A percentile compares a stretch with the other conserved stretches of the same genome.
Evolutionary conservation across 2,113 vertebrate genomes (phyloP).

Genomic region (Cephalopholis sonnerati): DNA sequence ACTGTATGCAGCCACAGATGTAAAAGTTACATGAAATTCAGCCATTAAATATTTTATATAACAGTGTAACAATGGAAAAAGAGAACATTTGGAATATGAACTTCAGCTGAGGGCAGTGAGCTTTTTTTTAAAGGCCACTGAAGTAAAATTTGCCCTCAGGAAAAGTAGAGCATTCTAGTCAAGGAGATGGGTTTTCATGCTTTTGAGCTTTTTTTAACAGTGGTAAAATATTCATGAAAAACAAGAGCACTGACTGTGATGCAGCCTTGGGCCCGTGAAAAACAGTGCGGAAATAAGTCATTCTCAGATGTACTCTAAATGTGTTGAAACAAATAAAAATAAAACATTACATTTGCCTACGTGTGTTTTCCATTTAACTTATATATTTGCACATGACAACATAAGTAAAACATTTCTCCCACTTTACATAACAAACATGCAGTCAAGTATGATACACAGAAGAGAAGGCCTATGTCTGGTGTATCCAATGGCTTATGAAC

Average conservation of each 20-base stretch:
- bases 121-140: constrained; percentile 67
- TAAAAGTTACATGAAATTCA: constrained; percentile 41
- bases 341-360: constrained; percentile 47
- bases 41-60: constrained; percentile 12
- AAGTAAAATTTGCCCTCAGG: constrained; percentile 53
- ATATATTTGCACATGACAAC: constrained; percentile 67
- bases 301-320: constrained; percentile 44
- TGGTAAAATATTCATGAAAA: constrained; percentile 79
- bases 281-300: constrained; percentile 60
- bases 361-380: constrained; percentile 32
- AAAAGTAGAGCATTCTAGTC: constrained; percentile 65
- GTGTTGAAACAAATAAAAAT: constrained; percentile 27
- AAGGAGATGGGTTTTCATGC: constrained; percentile 72
- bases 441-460: constrained; percentile 77
- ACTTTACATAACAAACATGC: constrained; percentile 82
- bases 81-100: constrained; percentile 40
- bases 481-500: constrained; percentile 81
- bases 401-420: constrained; percentile 73
- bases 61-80: constrained; percentile 42
- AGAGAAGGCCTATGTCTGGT: constrained; percentile 75
- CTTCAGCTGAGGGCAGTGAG: constrained; percentile 44
- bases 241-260: constrained; percentile 69
- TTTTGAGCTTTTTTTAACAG: constrained; percentile 73
- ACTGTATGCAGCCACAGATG: constrained; percentile 73
- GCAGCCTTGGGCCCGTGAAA: constrained; percentile 60